Evolutionary conservation across 2,113 vertebrate genomes (phyloP), one percentile per base, ranked within the genome.

Genomic region (Campylomormyrus numenius): DNA sequence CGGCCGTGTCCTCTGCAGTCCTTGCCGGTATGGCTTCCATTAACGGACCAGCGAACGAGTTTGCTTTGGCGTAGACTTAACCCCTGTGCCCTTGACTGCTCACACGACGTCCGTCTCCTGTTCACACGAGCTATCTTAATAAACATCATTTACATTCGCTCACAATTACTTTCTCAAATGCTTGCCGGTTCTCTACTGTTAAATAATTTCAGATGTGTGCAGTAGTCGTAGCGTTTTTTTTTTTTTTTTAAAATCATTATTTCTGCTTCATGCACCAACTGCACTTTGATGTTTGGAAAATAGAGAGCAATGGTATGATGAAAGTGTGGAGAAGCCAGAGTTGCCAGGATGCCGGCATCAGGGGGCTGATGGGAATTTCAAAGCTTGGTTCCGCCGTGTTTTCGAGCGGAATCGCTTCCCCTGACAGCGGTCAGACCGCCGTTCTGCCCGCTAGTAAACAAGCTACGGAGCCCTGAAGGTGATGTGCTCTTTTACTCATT

Each of bases 291-390:
- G 50, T 42, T 91, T 83, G 46, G 89, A 89, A 92, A 92, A 92
- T 93, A 91, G 90, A 56, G 93, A 88, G 88, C 90, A 17, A 21
- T 80, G 74, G 92, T 6, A 19, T 80, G 92, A 92, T 93, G 92
- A 92, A 92, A 94, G 93, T 91, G 92, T 90, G 89, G 85, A 83
- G 90, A 89, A 91, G 42, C 56, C 90, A 46, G 90, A 94, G 93
- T 91, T 93, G 35, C 35, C 74, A 19, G 74, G 15, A 80, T 80
- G 74, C 74, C 0, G 35, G 31, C 39, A 39, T 94, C 92, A 94
- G 94, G 94, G 90, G 93, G 93, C 93, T 90, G 90, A 88, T 91
- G 91, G 92, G 90, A 92, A 91, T 93, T 93, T 94, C 56, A 90
- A 90, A 88, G 89, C 84, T 49, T 7, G 74, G 74, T 42, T 80